Evolutionary conservation across 2,113 vertebrate genomes (phyloP), one percentile per base, ranked within the genome.

Genomic region (Carassius gibelio): DNA sequence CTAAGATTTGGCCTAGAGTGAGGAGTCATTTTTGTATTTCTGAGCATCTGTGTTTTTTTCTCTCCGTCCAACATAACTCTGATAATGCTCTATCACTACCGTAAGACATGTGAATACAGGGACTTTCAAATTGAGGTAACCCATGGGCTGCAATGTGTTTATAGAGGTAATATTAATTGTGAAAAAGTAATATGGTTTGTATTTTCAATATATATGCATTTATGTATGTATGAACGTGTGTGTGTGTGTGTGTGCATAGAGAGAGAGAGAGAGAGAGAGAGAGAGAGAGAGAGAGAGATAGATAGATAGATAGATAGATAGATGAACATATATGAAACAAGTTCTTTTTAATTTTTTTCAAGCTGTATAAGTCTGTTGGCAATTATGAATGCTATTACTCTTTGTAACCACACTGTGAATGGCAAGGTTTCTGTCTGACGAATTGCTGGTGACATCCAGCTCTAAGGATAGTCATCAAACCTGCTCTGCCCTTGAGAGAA

Each of bases 381-480:
- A 45, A 9, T 45, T 45, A 50, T 17, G 48, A 76, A 76, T 8
- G 48, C 48, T 23, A 23, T 76, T 76, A 14, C 38, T 64, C 7
- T 17, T 26, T 81, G n/a, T 26, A 26, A 48, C 61, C 10, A 3
- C 48, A 30, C 19, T 81, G 21, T 10, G 59, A 64, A 42, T 42
- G 42, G 42, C 8, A 45, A 81, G 62, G 8, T 81, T 66, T 81
- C 14, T 5, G 42, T 68, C 62, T 68, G 42, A 30, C 0, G 5
- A 68, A 23, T 34, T 21, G 23, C 45, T 81, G 50, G 8, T 52
- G 42, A 52, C 3, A 10, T 69, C 62, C 4, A 26, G 6, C 45
- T 5, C 62, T 76, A 55, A 76, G 71, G 48, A 76, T 26, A 52
- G 45, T 75, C 14, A 75, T 30, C 48, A 76, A 76, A 76, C 45